phyloP scores from a whole-genome alignment of 2,797 vertebrate species.

The Cercopithecus diana region DNA sequence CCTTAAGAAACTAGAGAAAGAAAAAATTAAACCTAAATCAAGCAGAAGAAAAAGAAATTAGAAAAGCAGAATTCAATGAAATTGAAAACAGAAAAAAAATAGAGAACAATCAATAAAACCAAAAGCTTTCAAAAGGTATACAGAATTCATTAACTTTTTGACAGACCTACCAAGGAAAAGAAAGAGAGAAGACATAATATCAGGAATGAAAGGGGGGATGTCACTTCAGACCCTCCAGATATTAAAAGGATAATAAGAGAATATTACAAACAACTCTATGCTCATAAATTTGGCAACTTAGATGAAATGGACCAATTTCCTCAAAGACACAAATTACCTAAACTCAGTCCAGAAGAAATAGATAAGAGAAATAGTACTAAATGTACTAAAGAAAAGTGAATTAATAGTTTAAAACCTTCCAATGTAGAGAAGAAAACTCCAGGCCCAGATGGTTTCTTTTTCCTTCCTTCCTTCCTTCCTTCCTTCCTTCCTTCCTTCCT shows the following conservation, averaged over 20 bases:
- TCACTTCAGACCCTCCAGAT: background rate
- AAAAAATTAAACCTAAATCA: background rate
- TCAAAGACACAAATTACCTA: background rate
- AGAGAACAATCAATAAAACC: background rate
- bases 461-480: no score
- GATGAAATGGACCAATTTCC: background rate
- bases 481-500: no score
- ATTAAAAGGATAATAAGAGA: background rate
- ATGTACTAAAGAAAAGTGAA: background rate
- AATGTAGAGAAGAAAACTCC: background rate
- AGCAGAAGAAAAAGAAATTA: background rate
- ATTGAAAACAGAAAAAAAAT: background rate
- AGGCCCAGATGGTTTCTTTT: background rate
- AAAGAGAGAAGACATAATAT: background rate
- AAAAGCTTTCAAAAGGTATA: background rate
- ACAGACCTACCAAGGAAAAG: background rate
- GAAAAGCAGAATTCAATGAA: background rate
- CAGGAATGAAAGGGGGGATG: background rate
- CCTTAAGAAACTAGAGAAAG: background rate
- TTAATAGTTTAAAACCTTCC: background rate
- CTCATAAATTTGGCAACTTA: background rate
- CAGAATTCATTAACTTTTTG: background rate
- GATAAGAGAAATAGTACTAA: background rate
- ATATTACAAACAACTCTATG: background rate
- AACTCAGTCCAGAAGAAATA: background rate